Evolutionary conservation across 2,888 invertebrate species (phyloP), one percentile per base, ranked within the genome.

Genomic region (Bombylius major): DNA sequence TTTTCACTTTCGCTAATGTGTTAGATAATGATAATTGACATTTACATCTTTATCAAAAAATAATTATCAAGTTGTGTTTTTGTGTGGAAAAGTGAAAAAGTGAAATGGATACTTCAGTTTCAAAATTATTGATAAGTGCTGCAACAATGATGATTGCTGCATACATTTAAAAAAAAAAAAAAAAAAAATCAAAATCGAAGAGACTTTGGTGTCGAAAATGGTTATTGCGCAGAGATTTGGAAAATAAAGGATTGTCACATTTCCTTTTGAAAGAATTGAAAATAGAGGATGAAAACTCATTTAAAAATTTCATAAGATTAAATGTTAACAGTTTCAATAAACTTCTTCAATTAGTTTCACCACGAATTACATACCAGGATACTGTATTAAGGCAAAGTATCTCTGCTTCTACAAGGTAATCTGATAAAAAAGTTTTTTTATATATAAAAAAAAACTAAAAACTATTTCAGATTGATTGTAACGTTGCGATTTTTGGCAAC

Each of bases 401-500:
- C 7, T 42, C 39, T 42, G 39, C 39, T 42, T 42, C 39, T 42
- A 11, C 39, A 42, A 42, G 39, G 39, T 42, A 42, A 42, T 11
- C 39, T 42, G 39, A 42, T 42, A 42, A 42, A 42, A 42, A 42
- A 42, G 11, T 42, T 6, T 42, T 42, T 42, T 3, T 23, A 23
- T 23, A 23, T 23, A 23, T 23, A 23, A 23, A 23, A 23, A 23
- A 23, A 23, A 23, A 23, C 23, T 23, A 23, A 23, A 23, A 23
- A 42, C 47, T 53, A 33, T 33, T 53, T 12, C 39, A 53, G 53
- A 48, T 42, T 53, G 11, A 47, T 53, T 31, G 11, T 39, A 53
- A 48, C 53, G 5, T 39, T 53, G 32, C 46, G 47, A 53, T 53
- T 34, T 53, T 47, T 53, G 31, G 48, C 53, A 39, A 53, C 53